Base-by-base conservation (phyloP, 1,140 invertebrate genomes). In the Neodiprion lecontei region DNA sequence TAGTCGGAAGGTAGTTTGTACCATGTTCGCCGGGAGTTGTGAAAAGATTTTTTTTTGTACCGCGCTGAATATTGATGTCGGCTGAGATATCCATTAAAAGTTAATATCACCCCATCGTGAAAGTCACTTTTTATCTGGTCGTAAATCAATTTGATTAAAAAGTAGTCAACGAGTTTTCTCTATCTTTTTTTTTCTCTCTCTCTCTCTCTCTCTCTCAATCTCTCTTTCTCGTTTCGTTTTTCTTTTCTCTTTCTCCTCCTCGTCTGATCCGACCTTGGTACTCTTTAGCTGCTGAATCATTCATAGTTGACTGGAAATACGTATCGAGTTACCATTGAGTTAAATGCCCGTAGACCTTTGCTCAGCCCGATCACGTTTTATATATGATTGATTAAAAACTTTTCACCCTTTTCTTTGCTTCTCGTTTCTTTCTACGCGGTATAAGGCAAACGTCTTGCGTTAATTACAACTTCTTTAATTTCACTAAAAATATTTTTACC, bases 111-210 rank as follows among this genome's bases (percentile, higher is more conserved):
- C 28, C 28, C 28, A 40, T 14, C 53, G 53, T 61, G 53, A 61
- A 61, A 61, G 53, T 61, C 11, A 61, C 53, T 61, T 61, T 61
- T 61, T 61, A 14, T 17, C 53, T 17, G 53, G 9, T 61, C 53
- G 53, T 61, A 61, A 61, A 61, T 61, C 53, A 61, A 8, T 61
- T 61, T 61, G 53, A 61, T 61, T 61, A 61, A 61, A 61, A 61
- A 61, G 53, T 61, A 61, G 53, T 61, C 11, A 61, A 61, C 53
- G 53, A 61, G 11, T 61, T 17, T 61, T 61, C 11, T 61, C 9
- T 9, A 14, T 61, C 4, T 61, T 61, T 61, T 53, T 61, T 61
- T 61, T 3, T 61, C n/a, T 61, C 53, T 61, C 11, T 5, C 53
- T 61, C 53, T 61, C 11, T 5, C 53, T 61, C 11, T 40, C 28